phyloP scores from a whole-genome alignment of 2,797 vertebrate genomes.

The Setipinna tenuifilis region DNA sequence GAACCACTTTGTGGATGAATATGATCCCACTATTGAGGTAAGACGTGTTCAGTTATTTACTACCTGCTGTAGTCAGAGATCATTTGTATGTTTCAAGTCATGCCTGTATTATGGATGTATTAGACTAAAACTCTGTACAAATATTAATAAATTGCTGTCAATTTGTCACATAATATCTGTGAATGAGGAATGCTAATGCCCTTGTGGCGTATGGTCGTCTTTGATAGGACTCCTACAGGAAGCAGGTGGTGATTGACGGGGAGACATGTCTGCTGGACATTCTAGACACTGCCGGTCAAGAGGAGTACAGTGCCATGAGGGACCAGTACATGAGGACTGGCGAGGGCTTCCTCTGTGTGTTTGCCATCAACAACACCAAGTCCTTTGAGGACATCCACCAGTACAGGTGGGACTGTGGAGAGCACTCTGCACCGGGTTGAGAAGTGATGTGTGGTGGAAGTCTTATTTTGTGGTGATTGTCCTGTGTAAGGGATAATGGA shows the following conservation, averaged over 20 bases:
- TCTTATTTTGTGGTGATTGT: not conserved
- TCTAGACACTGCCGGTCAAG: conserved; percentile 96
- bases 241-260: conserved; percentile 97
- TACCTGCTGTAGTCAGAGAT: not conserved
- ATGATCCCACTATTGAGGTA: conserved; percentile 90
- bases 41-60: conserved; percentile 4
- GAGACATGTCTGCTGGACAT: conserved; percentile 97
- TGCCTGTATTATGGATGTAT: not conserved
- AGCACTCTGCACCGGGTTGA: not conserved
- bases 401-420: conserved; percentile 80
- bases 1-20: conserved; percentile 91
- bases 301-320: conserved; percentile 99
- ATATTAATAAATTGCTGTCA: not conserved
- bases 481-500: too few species aligned
- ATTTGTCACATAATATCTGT: not conserved
- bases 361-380: conserved; percentile 98
- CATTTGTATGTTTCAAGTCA: not conserved
- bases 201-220: not conserved
- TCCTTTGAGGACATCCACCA: conserved; percentile 99
- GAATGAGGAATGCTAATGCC: conserved; percentile 23
- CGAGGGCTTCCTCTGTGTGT: conserved; percentile 97
- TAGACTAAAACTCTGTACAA: not conserved
- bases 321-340: conserved; percentile 99
- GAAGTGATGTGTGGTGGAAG: not conserved
- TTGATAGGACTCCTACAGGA: conserved; percentile 93